Evolutionary conservation across 1,140 invertebrate genomes (phyloP), one percentile per base, ranked within the genome.

Genomic region (Pararge aegeria): DNA sequence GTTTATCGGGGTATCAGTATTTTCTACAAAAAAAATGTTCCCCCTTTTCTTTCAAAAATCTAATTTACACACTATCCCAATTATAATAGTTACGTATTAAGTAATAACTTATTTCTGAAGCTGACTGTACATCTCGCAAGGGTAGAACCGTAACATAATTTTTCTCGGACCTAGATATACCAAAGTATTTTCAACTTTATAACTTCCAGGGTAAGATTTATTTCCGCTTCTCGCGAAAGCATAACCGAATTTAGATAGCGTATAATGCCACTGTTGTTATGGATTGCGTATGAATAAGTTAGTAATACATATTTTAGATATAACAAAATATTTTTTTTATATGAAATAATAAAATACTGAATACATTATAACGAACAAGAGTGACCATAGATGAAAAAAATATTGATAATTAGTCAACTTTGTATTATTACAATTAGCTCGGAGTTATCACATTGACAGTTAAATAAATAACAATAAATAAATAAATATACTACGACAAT

Each of bases 141-240:
- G 53, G 40, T 55, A 46, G 53, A 46, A 55, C 21, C 42, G 42
- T 55, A 55, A 55, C 53, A 55, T 55, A 55, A 55, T 55, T 55
- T 55, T 34, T 16, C 53, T 55, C 42, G 24, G 13, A 46, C 51
- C 21, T 13, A 30, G 16, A 10, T 9, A 29, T 16, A 10, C 20
- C 10, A 5, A 55, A n/a, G 7, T 21, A 55, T 34, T 55, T 46
- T 55, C 40, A 30, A 55, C 53, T 24, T 20, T 55, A 38, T 16
- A 10, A 9, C 13, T 2, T 13, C 16, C 10, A 5, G 0, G 5
- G 15, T 42, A 54, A 18, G 37, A 15, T 27, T 54, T 24, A 12
- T 10, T 15, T 27, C 27, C 27, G 7, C 12, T 27, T 16, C 16
- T 42, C 16, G n/a, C 10, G 2, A 24, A 46, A 9, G 53, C 27